A percentile compares a stretch with the other conserved stretches of the same genome.
Conservation (phyloP, 2,888 invertebrate genomes). For the Spodoptera picta region DNA sequence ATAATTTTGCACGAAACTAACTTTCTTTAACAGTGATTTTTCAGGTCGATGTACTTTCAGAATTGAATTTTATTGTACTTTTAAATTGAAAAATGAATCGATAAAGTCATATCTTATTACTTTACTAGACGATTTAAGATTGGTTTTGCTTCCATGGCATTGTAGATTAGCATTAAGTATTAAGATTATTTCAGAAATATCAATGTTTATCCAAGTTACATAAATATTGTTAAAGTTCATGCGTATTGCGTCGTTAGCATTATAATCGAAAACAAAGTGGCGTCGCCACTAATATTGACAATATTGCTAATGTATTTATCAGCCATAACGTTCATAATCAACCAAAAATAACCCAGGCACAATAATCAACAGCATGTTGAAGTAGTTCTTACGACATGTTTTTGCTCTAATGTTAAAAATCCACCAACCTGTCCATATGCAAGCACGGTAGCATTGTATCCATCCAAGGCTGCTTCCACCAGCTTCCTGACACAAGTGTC, state of each 20-base stretch:
- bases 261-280: no score
- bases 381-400: no score
- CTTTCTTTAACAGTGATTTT: slow-evolving; percentile 43
- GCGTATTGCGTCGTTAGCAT: no score
- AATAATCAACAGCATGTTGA: no score
- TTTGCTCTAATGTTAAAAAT: no score
- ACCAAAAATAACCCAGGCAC: no score
- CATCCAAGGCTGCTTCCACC: slow-evolving; percentile 97
- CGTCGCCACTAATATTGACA: no score
- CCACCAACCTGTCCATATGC: slow-evolving; percentile 96
- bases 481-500: slow-evolving; percentile 94
- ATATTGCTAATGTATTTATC: no score
- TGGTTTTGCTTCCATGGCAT: slow-evolving; percentile 13
- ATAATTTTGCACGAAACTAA: slow-evolving; percentile 34
- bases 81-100: slow-evolving; percentile 2
- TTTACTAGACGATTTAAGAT: slow-evolving; percentile 17
- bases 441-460: slow-evolving; percentile 99
- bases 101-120: slow-evolving; percentile 5
- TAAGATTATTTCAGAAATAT: no score
- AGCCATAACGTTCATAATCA: no score
- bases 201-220: no score
- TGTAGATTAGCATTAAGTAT: background rate
- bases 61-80: slow-evolving; percentile 29
- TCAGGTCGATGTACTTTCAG: slow-evolving; percentile 44
- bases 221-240: no score